Conservation (phyloP, 1,140 invertebrate genomes). For the Agrilus planipennis region DNA sequence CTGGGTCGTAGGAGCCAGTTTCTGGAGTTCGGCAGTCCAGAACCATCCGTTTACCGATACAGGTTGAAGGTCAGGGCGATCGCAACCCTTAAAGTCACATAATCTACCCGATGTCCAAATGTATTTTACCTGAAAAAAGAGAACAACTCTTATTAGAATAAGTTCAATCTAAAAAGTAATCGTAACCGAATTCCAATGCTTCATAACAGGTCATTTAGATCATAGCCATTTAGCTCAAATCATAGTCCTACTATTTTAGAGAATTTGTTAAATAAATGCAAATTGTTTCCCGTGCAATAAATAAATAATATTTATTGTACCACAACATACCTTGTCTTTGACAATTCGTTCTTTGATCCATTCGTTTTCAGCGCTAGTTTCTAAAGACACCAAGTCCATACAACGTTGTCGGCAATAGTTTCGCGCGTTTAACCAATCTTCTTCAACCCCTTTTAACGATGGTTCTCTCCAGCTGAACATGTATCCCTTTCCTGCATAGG, state of each 20-base stretch:
- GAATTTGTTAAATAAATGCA: neutral
- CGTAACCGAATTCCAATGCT: too few species aligned
- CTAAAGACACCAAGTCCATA: slow-evolving; percentile 74
- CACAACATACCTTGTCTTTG: slow-evolving; percentile 53
- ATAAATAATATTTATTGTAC: too few species aligned
- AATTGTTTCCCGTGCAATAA: neutral
- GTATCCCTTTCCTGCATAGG: slow-evolving; percentile 53
- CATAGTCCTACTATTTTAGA: neutral
- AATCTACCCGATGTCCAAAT: slow-evolving; percentile 79
- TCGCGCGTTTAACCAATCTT: slow-evolving; percentile 68
- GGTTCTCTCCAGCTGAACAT: slow-evolving; percentile 77
- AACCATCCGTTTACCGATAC: slow-evolving; percentile 74
- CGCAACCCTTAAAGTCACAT: slow-evolving; percentile 74
- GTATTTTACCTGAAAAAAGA: slow-evolving; percentile 49
- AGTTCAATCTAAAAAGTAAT: too few species aligned
- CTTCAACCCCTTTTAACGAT: slow-evolving; percentile 53
- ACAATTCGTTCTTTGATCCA: slow-evolving; percentile 66
- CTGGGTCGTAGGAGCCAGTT: slow-evolving; percentile 62
- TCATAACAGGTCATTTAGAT: too few species aligned
- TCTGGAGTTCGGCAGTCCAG: slow-evolving; percentile 73
- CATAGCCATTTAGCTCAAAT: neutral
- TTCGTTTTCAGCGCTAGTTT: slow-evolving; percentile 70
- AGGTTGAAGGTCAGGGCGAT: slow-evolving; percentile 63
- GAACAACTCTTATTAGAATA: slow-evolving; percentile 6
- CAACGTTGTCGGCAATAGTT: slow-evolving; percentile 74